Base-by-base conservation (phyloP, 2,113 vertebrate genomes). In the Bufo gargarizans region DNA sequence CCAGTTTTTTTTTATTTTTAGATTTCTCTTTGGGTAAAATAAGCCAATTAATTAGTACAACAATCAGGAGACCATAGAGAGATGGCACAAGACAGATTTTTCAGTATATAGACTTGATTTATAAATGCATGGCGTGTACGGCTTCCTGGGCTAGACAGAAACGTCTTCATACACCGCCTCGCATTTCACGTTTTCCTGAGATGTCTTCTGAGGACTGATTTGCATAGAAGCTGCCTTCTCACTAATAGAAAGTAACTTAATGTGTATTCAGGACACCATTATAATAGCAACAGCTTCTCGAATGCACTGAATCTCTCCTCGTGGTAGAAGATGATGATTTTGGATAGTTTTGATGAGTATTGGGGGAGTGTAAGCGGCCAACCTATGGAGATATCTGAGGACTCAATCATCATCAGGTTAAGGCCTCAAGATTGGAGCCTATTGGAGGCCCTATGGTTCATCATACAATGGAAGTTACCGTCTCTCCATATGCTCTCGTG, bases 221-320 rank as follows among this genome's bases (percentile, higher is more conserved):
- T 85, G 43, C 53, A 85, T 49, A 76, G 71, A 59, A 85, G 55
- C 71, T 59, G 50, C 55, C 45, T 74, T 85, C 43, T 85, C 17
- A 19, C 71, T 85, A 85, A 85, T 77, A 77, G 45, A 49, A 76
- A 19, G 84, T 72, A 85, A 85, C 67, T 72, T 85, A 72, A 85
- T 85, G 83, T 85, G 53, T 19, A 19, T 85, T 85, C 17, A 77
- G 84, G 84, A 77, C 71, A 47, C 16, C 12, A 56, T 9, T 74
- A 1, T 85, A 59, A 59, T 7, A 3, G 4, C 33, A 84, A 22
- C 22, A 59, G 56, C 56, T 14, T 43, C 20, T 55, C 43, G 45
- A 43, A 72, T 45, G 22, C 43, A 72, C 69, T 45, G 33, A 16
- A 72, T 12, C 11, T 72, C 14, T 72, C 4, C 6, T 12, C 2